Percentiles rank a stretch among this genome's conserved stretches.
These are phyloP conservation scores for Rhabdornis inornatus DNA, from an alignment of 2,113 vertebrate species.

Conservation along the genomic window DNA sequence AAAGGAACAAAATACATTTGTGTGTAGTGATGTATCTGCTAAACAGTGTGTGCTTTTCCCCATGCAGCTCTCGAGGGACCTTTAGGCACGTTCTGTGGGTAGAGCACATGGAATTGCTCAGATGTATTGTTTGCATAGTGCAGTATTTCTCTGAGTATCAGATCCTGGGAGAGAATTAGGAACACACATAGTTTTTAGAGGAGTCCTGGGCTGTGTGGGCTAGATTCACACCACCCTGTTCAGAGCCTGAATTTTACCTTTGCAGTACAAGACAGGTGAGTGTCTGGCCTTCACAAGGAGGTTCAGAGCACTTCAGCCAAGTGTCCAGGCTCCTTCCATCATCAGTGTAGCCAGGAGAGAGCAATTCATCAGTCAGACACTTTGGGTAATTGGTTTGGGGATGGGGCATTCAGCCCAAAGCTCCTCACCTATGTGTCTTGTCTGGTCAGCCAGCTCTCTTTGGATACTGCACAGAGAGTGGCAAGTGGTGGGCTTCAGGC, in stretches of 20 bases:
- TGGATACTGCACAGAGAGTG: background rate
- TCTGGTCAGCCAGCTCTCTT: background rate
- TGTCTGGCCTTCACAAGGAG: background rate
- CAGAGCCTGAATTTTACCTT: background rate
- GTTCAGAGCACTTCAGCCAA: background rate
- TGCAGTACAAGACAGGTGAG: background rate
- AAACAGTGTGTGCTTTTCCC: background rate
- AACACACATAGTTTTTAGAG: background rate
- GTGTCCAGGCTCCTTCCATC: background rate
- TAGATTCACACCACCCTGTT: background rate
- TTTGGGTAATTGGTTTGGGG: background rate
- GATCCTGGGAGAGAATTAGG: background rate
- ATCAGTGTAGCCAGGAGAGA: background rate
- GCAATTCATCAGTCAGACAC: background rate
- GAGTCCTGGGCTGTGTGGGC: background rate
- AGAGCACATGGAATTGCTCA: slow-evolving; percentile 19
- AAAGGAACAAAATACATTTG: slow-evolving; percentile 28
- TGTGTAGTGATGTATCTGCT: slow-evolving; percentile 22
- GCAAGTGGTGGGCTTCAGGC: background rate
- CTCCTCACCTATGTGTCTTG: background rate
- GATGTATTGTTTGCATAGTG: background rate
- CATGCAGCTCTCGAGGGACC: background rate
- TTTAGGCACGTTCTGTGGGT: background rate
- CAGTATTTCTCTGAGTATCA: background rate
- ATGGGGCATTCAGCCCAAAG: background rate